phyloP scores from a whole-genome alignment of 2,888 invertebrate species.

The Stratiomys singularior region DNA sequence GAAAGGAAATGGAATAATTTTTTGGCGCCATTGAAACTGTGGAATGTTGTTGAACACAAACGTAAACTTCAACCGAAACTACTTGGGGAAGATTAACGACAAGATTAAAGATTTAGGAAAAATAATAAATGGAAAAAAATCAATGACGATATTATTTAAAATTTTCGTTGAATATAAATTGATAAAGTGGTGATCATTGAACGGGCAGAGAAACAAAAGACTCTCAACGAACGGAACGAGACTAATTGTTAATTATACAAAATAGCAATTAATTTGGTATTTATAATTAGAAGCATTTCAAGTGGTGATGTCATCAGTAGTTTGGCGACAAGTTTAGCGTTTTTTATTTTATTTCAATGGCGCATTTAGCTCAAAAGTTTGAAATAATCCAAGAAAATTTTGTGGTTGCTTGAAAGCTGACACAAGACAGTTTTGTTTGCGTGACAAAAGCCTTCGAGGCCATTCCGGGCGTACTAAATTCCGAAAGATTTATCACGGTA shows the following conservation, averaged over 20 bases:
- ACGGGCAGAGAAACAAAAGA: not conserved
- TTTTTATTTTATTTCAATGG: not conserved
- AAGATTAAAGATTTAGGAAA: not conserved
- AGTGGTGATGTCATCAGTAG: not conserved
- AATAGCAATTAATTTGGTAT: conserved; percentile 7
- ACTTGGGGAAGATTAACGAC: conserved; percentile 7
- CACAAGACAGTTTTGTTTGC: no score
- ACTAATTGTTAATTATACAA: conserved; percentile 10
- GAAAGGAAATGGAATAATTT: not conserved
- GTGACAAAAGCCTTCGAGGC: no score
- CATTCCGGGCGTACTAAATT: no score
- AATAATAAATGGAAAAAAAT: not conserved
- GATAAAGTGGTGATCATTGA: not conserved
- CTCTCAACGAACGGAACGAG: not conserved
- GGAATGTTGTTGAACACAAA: conserved; percentile 4
- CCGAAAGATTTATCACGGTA: no score
- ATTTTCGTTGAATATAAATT: not conserved
- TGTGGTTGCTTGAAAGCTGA: no score
- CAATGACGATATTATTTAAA: not conserved
- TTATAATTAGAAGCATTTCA: not conserved
- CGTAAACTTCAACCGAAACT: not conserved
- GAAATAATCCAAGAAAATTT: not conserved
- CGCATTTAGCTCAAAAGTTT: not conserved
- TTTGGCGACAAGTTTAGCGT: not conserved
- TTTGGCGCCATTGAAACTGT: not conserved